These are phyloP conservation scores for Papilio polytes DNA, from an alignment of 1,140 invertebrate genomes.

Conservation along the genomic window DNA sequence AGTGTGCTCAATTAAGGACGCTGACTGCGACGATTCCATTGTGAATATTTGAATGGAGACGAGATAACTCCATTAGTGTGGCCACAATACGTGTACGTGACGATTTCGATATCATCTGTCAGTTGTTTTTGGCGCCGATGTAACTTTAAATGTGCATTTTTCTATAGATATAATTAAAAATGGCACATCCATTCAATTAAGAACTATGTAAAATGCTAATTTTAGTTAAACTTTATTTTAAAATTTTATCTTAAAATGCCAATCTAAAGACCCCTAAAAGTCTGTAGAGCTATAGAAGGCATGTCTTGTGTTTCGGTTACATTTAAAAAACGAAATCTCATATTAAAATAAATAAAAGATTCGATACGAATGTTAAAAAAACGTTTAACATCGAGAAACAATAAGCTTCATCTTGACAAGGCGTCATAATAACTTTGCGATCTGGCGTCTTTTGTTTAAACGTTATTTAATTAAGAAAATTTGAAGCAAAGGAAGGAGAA, in stretches of 20 bases:
- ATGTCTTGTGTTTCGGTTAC: too few relatives aligned
- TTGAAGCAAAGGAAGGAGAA: slow-evolving; percentile 51
- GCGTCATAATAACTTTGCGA: slow-evolving; percentile 24
- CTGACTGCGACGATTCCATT: slow-evolving; percentile 64
- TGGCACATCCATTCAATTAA: too few relatives aligned
- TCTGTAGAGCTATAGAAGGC: too few relatives aligned
- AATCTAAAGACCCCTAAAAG: too few relatives aligned
- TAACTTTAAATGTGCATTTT: not conserved
- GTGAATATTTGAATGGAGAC: slow-evolving; percentile 66
- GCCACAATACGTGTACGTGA: slow-evolving; percentile 41
- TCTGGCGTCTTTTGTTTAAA: slow-evolving; percentile 35
- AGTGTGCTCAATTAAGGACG: slow-evolving; percentile 68
- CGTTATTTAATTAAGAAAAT: slow-evolving; percentile 56
- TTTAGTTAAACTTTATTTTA: too few relatives aligned
- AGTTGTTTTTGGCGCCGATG: not conserved
- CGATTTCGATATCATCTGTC: slow-evolving; percentile 24
- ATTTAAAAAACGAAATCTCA: not conserved
- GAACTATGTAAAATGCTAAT: too few relatives aligned
- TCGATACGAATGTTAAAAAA: not conserved
- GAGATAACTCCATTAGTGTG: slow-evolving; percentile 60
- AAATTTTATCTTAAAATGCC: too few relatives aligned
- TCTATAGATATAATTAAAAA: too few relatives aligned
- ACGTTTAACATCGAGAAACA: slow-evolving; percentile 7
- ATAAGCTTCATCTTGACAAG: slow-evolving; percentile 14
- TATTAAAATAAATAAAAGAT: not conserved